Evolutionary conservation across 2,888 invertebrate species (phyloP), one percentile per base, ranked within the genome.

Genomic region (Papilio protenor): DNA sequence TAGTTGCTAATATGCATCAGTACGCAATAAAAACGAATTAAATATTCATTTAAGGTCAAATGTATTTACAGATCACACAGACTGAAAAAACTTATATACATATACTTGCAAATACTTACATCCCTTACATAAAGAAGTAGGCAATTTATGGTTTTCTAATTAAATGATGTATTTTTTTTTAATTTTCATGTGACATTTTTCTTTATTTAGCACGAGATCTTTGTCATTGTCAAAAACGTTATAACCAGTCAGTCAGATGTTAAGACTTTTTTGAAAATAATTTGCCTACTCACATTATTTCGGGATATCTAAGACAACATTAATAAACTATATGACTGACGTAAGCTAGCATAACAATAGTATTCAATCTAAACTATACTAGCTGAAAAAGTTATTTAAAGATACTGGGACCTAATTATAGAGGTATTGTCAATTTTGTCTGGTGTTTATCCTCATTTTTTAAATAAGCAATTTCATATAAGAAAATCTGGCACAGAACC

Each of bases 51-150:
- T 52, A 33, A 33, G 12, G 18, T 66, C 14, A 52, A 33, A 49
- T 66, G 52, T 75, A 66, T 75, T 55, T 57, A 75, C 52, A 69
- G 66, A 69, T 69, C 66, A 45, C n/a, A 21, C 66, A 69, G 66
- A 69, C 66, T 45, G 40, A 66, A 69, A 45, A 69, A 69, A 21
- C 66, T 69, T 69, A 69, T 69, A 69, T 12, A 69, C 66, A 69
- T 45, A 45, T 69, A n/a, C 11, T 66, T 11, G 11, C 14, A 66
- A 66, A 40, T n/a, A 45, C 66, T 69, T 69, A 45, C 66, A 69
- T n/a, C 45, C 45, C 66, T 66, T 40, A 16, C 3, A 33, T 40
- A 66, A 66, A 12, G 5, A 40, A 66, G 66, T 66, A 66, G 66
- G 66, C 66, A 45, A 23, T 10, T 57, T 59, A 59, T 12, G 2